phyloP scores from a whole-genome alignment of 2,113 vertebrate species.

The Cheilinus undulatus region DNA sequence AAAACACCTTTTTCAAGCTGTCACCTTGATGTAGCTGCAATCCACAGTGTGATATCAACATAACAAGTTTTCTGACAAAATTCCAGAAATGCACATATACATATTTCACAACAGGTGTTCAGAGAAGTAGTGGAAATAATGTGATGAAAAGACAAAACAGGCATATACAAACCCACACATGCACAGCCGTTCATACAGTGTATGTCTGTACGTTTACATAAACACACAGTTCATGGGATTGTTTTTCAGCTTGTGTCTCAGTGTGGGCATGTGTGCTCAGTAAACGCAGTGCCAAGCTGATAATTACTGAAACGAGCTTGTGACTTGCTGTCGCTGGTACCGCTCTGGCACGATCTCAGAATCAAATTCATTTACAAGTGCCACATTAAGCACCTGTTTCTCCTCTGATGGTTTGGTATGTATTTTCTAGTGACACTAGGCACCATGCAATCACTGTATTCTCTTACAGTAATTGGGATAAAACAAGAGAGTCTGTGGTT shows the following conservation, averaged over 20 bases:
- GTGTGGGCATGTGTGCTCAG: constrained; percentile 51
- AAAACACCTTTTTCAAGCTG: constrained; percentile 69
- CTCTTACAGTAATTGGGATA: background rate
- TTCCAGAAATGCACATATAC: constrained; percentile 76
- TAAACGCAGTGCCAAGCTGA: constrained; percentile 33
- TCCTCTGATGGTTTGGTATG: constrained; percentile 8
- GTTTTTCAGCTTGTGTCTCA: constrained; percentile 49
- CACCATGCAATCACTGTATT: constrained; percentile 1
- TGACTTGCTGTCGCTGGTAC: constrained; percentile 32
- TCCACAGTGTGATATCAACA: constrained; percentile 72
- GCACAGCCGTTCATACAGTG: background rate
- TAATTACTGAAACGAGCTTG: constrained; percentile 56
- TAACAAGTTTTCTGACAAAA: constrained; percentile 75
- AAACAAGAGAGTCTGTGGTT: background rate
- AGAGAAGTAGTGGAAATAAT: constrained; percentile 40
- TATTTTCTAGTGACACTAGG: constrained; percentile 13
- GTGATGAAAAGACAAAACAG: background rate
- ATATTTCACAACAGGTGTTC: constrained; percentile 79
- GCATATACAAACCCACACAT: constrained; percentile 10
- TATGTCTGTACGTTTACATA: constrained; percentile 10
- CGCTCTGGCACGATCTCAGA: constrained; percentile 40
- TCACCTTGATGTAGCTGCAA: constrained; percentile 74
- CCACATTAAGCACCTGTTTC: constrained; percentile 33
- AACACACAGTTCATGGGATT: constrained; percentile 41
- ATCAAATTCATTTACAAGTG: constrained; percentile 26